These are phyloP conservation scores for Drosophila affinis DNA, from an alignment of 2,888 invertebrate species.

Conservation along the genomic window DNA sequence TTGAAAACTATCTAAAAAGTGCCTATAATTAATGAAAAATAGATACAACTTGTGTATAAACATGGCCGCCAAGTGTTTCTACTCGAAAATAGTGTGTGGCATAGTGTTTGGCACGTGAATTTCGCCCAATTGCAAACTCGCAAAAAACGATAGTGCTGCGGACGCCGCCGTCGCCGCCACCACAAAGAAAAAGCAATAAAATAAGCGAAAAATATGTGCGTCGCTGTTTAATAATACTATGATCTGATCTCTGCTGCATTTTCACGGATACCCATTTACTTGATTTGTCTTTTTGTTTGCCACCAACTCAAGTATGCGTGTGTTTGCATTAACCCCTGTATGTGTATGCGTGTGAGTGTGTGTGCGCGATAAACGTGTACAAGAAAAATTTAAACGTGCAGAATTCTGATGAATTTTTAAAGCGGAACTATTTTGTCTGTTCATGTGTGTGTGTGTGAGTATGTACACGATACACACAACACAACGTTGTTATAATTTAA, in stretches of 20 bases:
- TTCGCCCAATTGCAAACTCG: constrained; percentile 67
- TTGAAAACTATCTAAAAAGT: constrained; percentile 71
- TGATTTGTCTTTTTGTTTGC: constrained; percentile 57
- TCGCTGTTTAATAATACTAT: constrained; percentile 53
- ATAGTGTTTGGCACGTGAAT: constrained; percentile 70
- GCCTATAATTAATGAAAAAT: constrained; percentile 57
- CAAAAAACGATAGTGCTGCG: constrained; percentile 64
- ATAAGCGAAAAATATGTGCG: constrained; percentile 57
- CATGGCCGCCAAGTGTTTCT: constrained; percentile 46
- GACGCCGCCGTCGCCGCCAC: constrained; percentile 61
- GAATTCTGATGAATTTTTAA: constrained; percentile 73
- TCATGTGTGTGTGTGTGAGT: constrained; percentile 13
- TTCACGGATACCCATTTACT: constrained; percentile 37
- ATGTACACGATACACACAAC: constrained; percentile 35
- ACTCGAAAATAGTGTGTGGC: constrained; percentile 58
- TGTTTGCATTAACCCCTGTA: constrained; percentile 8
- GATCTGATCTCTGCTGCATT: constrained; percentile 29
- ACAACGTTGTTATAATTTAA: constrained; percentile 36
- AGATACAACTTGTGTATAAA: constrained; percentile 48
- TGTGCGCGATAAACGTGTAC: constrained; percentile 71
- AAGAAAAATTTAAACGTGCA: constrained; percentile 71
- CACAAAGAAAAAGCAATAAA: constrained; percentile 52
- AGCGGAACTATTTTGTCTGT: constrained; percentile 55
- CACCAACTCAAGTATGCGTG: constrained; percentile 21
- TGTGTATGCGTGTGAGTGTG: constrained; percentile 46